A percentile compares a stretch with the other conserved stretches of the same genome.
Conservation (phyloP, 1,140 invertebrate genomes). For the Dermatophagoides farinae region DNA sequence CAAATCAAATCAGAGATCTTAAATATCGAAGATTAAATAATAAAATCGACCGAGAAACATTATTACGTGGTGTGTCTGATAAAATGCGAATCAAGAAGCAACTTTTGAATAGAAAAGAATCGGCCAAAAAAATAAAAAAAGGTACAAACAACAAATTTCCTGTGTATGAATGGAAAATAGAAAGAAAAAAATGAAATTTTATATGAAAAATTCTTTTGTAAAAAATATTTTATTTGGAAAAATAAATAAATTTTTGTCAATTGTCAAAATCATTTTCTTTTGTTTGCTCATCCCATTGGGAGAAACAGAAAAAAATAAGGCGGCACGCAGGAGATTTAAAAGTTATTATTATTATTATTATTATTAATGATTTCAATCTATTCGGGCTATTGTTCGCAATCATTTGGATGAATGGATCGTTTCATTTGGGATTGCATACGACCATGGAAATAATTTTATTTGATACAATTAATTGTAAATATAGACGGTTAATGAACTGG, state of each 20-base stretch:
- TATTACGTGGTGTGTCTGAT: conserved; percentile 53
- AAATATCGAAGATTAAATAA: conserved; percentile 56
- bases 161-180: conserved; percentile 62
- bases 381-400: too few relatives aligned
- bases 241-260: not conserved
- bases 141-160: conserved; percentile 49
- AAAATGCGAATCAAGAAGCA: conserved; percentile 59
- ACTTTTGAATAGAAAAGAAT: conserved; percentile 36
- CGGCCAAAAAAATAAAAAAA: conserved; percentile 38
- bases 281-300: not conserved
- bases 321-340: not conserved
- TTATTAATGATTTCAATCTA: too few relatives aligned
- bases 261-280: not conserved
- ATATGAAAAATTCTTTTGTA: not conserved
- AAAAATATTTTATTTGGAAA: not conserved
- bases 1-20: conserved; percentile 38
- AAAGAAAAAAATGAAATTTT: conserved; percentile 46
- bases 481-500: too few relatives aligned
- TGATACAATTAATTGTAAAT: too few relatives aligned
- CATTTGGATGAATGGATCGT: too few relatives aligned
- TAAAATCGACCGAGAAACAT: conserved; percentile 55
- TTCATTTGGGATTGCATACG: too few relatives aligned
- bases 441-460: too few relatives aligned
- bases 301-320: not conserved
- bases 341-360: too few relatives aligned